Evolutionary conservation across 2,888 invertebrate genomes (phyloP), one percentile per base, ranked within the genome.

Genomic region (Pilophorus perplexus): DNA sequence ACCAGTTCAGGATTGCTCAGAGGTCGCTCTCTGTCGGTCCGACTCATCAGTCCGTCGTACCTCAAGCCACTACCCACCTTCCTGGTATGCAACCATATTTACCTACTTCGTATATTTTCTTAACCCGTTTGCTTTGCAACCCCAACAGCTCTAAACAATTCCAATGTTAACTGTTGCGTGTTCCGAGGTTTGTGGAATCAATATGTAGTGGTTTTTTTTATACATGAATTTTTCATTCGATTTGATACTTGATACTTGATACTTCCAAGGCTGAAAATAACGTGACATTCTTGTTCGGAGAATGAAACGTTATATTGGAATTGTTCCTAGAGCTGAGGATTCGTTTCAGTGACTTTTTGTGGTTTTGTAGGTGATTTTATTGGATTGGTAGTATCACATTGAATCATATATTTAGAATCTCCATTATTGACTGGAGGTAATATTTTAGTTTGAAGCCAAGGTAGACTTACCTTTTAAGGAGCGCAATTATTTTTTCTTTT

Each of bases 1-100:
- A 73, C 69, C 73, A 71, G 74, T 80, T 80, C 74, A 79, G 84
- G 76, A 80, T 85, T 74, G 77, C 84, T 73, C 84, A 83, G 74
- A 79, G 84, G 73, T 78, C 82, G 54, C 80, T 83, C 14, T 66
- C 66, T 4, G 54, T n/a, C 22, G 52, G 52, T 16, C 57, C 66
- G 16, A 14, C 66, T 23, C 66, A 55, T 37, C 46, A 28, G 48
- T 57, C 66, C 16, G 83, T 50, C 74, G 82, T 81, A 66, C 81
- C 71, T 75, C 79, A 52, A 64, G 81, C 82, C 70, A 82, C 82
- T 60, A 81, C 82, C 68, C 83, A 83, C 75, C 77, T 83, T 76
- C 81, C 83, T 80, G 84, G 84, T 84, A 80, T 74, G 75, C 72
- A 38, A 37, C 3, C 25, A 16, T 37, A 14, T 40, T 20, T 20